phyloP scores from a whole-genome alignment of 2,797 vertebrate genomes.

The Onychomys torridus region DNA sequence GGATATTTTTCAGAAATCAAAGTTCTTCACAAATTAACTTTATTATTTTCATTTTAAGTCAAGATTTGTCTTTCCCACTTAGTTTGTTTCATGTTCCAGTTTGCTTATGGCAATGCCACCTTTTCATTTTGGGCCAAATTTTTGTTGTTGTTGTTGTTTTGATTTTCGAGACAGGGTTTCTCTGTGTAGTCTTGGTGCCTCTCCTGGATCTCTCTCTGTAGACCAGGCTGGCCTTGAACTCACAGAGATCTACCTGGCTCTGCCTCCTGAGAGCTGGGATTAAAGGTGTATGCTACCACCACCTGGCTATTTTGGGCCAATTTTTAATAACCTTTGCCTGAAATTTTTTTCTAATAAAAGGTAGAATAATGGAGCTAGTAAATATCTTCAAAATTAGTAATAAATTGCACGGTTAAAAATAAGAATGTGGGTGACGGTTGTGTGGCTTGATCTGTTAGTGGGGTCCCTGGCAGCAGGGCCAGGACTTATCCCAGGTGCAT shows the following conservation, averaged over 20 bases:
- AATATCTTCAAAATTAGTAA: slow-evolving; percentile 57
- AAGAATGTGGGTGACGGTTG: no score
- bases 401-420: slow-evolving; percentile 41
- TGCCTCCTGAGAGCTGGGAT: no score
- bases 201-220: no score
- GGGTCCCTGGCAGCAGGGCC: no score
- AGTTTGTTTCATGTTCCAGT: background rate
- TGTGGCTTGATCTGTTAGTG: no score
- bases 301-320: background rate
- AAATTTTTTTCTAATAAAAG: background rate
- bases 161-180: no score
- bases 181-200: no score
- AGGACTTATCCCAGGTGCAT: no score
- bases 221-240: no score
- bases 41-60: slow-evolving; percentile 43
- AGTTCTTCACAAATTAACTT: slow-evolving; percentile 37
- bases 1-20: slow-evolving; percentile 40
- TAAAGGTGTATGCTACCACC: no score
- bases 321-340: slow-evolving; percentile 35
- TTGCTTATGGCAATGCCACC: background rate
- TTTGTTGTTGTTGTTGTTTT: no score
- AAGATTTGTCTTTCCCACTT: slow-evolving; percentile 30
- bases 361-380: slow-evolving; percentile 12
- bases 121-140: background rate
- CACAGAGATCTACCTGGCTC: no score